Conservation (phyloP, 2,797 vertebrate genomes). For the Notolabrus celidotus region DNA sequence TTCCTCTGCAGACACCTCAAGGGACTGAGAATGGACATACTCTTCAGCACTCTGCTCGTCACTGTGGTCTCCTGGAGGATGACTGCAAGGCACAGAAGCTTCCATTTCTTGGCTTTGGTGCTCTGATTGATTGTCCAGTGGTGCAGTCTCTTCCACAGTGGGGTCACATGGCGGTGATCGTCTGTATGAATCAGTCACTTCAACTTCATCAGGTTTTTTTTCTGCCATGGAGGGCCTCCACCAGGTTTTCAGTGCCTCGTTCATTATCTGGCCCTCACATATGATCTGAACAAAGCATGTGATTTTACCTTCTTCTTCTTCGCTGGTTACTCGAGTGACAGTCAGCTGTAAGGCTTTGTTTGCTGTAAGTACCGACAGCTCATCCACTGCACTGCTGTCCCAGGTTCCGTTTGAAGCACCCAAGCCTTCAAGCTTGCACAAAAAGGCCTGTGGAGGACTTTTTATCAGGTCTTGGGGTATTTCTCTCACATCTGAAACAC, state of each 20-base stretch:
- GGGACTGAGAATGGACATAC: background rate
- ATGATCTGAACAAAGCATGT: constrained; percentile 85
- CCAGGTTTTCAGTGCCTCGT: constrained; percentile 84
- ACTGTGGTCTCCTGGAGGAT: background rate
- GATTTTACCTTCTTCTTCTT: constrained; percentile 55
- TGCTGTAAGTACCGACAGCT: constrained; percentile 80
- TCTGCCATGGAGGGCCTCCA: constrained; percentile 66
- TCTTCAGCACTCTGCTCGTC: constrained; percentile 29
- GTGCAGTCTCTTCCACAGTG: background rate
- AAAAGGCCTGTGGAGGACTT: constrained; percentile 88
- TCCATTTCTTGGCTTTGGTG: constrained; percentile 2
- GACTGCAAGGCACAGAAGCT: background rate
- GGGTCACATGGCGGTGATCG: constrained; percentile 7
- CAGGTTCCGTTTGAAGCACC: constrained; percentile 83
- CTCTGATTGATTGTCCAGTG: background rate
- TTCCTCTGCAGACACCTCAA: constrained; percentile 11
- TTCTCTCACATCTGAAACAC: constrained; percentile 76
- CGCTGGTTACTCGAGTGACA: constrained; percentile 71
- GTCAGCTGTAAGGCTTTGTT: constrained; percentile 86
- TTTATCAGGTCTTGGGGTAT: constrained; percentile 82
- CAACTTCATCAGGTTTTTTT: constrained; percentile 20
- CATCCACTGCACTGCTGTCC: constrained; percentile 80
- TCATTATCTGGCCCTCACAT: constrained; percentile 84
- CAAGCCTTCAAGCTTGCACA: constrained; percentile 91
- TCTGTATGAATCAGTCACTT: background rate